Conservation (phyloP, 2,113 vertebrate genomes). For the Acanthisitta chloris region DNA sequence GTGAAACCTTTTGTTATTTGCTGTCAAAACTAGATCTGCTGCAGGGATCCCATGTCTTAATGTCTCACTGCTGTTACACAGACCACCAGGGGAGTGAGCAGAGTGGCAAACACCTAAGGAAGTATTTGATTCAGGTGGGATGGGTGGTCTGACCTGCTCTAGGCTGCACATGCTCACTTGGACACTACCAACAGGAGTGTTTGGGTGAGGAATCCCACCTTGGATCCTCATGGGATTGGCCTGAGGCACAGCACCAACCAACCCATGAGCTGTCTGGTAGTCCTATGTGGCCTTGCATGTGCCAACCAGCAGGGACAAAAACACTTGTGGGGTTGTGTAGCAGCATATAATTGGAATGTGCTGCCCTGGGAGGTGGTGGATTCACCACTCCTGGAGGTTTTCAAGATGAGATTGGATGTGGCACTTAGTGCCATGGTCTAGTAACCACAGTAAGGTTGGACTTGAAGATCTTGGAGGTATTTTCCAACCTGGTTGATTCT, state of each 20-base stretch:
- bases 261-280: neutral
- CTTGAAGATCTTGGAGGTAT: no score
- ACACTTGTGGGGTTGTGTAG: neutral
- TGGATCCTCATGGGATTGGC: neutral
- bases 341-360: no score
- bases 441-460: no score
- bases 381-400: no score
- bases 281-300: rapidly evolving
- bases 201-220: neutral
- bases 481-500: no score
- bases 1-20: neutral
- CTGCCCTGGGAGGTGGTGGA: no score
- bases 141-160: neutral
- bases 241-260: rapidly evolving
- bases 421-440: no score
- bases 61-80: neutral
- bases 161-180: neutral
- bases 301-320: neutral
- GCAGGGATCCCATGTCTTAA: rapidly evolving
- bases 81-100: neutral
- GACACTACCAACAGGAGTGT: neutral
- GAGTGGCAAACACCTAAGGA: neutral
- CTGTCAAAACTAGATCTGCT: neutral
- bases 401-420: no score
- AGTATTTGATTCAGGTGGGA: neutral